Evolutionary conservation across 1,140 invertebrate species (phyloP).

Genomic region (Neodiprion fabricii): DNA sequence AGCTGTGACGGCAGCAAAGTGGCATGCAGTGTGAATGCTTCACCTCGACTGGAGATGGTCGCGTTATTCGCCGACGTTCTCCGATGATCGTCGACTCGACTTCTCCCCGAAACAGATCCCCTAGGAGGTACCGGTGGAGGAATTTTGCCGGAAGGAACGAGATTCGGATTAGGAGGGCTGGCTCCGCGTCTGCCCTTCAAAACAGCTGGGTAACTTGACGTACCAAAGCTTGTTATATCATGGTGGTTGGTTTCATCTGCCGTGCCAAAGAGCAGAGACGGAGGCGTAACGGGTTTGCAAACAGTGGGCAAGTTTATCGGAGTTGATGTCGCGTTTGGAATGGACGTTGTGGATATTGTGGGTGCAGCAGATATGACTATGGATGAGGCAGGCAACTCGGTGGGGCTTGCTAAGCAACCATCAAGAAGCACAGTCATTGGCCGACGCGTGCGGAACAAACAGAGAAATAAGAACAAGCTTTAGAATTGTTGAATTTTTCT

Average conservation of each 20-base stretch:
- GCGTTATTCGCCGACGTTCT: slow-evolving; percentile 35
- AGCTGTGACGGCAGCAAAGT: slow-evolving; percentile 1
- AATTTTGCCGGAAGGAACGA: slow-evolving; percentile 64
- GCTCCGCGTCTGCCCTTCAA: slow-evolving; percentile 68
- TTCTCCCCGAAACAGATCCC: slow-evolving; percentile 61
- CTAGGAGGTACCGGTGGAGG: slow-evolving; percentile 83
- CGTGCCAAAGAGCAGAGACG: slow-evolving; percentile 60
- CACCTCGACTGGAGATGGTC: slow-evolving; percentile 53
- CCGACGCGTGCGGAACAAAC: slow-evolving; percentile 32
- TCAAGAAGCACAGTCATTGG: slow-evolving; percentile 19
- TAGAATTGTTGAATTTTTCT: background rate
- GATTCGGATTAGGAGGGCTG: slow-evolving; percentile 52
- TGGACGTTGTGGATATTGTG: slow-evolving; percentile 24
- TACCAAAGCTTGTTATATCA: slow-evolving; percentile 39
- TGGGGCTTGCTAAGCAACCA: slow-evolving; percentile 31
- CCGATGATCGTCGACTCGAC: slow-evolving; percentile 33
- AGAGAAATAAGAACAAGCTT: slow-evolving; percentile 30
- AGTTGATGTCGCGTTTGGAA: slow-evolving; percentile 50
- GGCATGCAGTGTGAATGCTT: slow-evolving; percentile 49
- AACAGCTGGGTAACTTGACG: slow-evolving; percentile 72
- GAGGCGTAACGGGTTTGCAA: slow-evolving; percentile 63
- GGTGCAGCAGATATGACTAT: slow-evolving; percentile 14
- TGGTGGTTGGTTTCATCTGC: slow-evolving; percentile 32
- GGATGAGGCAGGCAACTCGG: slow-evolving; percentile 9
- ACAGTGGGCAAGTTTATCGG: slow-evolving; percentile 39